phyloP scores from a whole-genome alignment of 2,888 invertebrate species.

The Metacarcinus magister region DNA sequence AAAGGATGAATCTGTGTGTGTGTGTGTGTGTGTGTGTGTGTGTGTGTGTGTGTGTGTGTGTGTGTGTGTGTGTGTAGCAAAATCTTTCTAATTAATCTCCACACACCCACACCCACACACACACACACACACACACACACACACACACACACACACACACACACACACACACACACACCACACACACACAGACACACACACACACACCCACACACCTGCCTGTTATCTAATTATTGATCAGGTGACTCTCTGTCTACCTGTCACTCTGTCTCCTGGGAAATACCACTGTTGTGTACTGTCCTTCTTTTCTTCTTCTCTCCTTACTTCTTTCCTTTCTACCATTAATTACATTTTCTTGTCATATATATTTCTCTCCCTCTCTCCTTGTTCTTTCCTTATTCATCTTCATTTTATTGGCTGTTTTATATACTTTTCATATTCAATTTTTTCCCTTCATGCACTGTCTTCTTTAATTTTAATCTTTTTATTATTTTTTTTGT shows the following conservation, averaged over 20 bases:
- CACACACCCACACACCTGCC: no score
- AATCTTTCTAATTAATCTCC: no score
- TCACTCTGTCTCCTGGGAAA: no score
- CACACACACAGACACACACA: no score
- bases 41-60: constrained; percentile 22
- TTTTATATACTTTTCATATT: background rate
- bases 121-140: no score
- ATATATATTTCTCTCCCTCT: background rate
- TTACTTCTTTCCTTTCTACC: background rate
- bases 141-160: no score
- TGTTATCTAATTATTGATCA: no score
- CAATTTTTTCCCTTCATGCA: background rate
- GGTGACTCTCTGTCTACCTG: background rate
- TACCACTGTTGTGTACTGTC: no score
- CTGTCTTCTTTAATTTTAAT: background rate
- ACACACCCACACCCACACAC: no score
- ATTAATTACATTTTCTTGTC: background rate
- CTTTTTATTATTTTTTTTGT: background rate
- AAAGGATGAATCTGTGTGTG: no score
- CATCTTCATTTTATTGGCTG: background rate
- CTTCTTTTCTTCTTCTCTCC: background rate
- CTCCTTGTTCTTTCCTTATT: background rate
- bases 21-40: background rate
- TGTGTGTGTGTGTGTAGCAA: no score
- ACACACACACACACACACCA: no score